Conservation (phyloP, 2,888 invertebrate species). For the Dromius quadrimaculatus region DNA sequence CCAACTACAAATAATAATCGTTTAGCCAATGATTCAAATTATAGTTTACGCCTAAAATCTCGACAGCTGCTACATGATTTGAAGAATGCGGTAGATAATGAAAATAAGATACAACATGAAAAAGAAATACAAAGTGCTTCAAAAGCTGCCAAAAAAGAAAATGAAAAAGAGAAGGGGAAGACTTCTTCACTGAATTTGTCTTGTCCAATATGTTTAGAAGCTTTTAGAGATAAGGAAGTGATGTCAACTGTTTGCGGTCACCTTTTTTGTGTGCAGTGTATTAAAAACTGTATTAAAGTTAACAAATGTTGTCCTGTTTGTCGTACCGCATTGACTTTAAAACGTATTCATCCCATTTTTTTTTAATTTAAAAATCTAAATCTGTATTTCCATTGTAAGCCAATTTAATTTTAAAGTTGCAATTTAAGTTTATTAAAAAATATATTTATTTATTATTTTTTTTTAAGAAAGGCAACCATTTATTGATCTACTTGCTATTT, state of each 20-base stretch:
- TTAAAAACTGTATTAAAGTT: slow-evolving; percentile 13
- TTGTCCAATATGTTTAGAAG: slow-evolving; percentile 43
- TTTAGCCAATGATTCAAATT: background rate
- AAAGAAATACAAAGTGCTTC: background rate
- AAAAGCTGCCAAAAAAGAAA: too few species aligned
- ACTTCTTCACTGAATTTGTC: too few species aligned
- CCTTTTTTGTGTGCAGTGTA: slow-evolving; percentile 28
- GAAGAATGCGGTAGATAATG: too few species aligned
- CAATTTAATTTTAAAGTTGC: too few species aligned
- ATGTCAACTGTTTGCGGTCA: slow-evolving; percentile 47
- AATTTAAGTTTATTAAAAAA: too few species aligned
- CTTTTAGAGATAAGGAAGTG: slow-evolving; percentile 16
- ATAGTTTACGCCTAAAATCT: background rate
- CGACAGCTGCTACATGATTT: background rate
- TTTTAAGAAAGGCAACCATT: too few species aligned
- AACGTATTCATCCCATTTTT: slow-evolving; percentile 43
- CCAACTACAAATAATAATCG: too few species aligned
- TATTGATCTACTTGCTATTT: too few species aligned
- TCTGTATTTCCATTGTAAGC: too few species aligned
- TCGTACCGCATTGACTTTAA: slow-evolving; percentile 18
- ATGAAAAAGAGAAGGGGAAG: too few species aligned
- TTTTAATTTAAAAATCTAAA: slow-evolving; percentile 8
- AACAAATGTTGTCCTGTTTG: slow-evolving; percentile 33
- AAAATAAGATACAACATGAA: background rate
- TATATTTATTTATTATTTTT: too few species aligned